These are phyloP conservation scores for Myotis yumanensis DNA, from an alignment of 2,113 vertebrate species.

Conservation along the genomic window DNA sequence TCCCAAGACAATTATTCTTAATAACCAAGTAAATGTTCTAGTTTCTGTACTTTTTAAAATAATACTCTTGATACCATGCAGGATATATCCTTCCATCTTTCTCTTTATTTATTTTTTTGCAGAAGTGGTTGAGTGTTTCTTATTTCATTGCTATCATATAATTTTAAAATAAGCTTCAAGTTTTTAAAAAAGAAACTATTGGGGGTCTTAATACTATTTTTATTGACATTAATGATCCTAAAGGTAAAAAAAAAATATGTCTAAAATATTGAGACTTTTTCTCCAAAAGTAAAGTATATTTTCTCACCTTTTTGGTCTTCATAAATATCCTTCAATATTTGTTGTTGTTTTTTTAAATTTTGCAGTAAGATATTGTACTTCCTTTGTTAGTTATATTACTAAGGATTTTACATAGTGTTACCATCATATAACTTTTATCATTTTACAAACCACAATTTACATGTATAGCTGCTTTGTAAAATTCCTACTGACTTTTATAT, in stretches of 20 bases:
- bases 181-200: neutral
- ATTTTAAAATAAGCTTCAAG: neutral
- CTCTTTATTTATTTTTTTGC: slow-evolving; percentile 3
- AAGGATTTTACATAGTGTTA: neutral
- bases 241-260: neutral
- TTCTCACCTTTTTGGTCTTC: neutral
- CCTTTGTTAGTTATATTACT: neutral
- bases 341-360: neutral
- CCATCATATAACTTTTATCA: neutral
- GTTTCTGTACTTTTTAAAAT: neutral
- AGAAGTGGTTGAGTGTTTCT: neutral
- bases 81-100: neutral
- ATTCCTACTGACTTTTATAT: neutral
- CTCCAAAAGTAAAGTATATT: neutral
- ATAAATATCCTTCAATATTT: neutral
- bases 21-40: neutral
- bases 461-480: neutral
- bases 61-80: neutral
- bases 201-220: neutral
- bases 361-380: neutral
- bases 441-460: neutral
- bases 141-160: neutral
- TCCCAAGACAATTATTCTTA: neutral
- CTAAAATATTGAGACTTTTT: neutral
- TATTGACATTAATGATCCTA: neutral